These are phyloP conservation scores for Aegotheles bennettii DNA, from an alignment of 2,113 vertebrate genomes.

Conservation along the genomic window DNA sequence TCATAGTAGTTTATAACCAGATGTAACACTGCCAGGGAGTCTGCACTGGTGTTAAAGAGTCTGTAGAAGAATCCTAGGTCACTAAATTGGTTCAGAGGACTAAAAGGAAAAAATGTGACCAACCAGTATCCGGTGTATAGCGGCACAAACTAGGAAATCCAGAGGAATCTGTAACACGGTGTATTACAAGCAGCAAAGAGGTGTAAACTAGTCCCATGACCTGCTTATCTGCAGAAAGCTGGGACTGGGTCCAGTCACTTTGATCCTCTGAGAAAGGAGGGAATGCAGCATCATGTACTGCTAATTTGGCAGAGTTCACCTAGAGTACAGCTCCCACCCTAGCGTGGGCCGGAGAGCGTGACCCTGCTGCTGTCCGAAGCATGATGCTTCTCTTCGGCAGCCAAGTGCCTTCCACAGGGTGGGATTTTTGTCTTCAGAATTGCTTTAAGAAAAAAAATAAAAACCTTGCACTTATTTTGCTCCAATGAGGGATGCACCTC, in stretches of 20 bases:
- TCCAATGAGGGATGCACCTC: not conserved
- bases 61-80: constrained; percentile 11
- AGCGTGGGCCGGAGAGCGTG: not conserved
- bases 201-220: constrained; percentile 74
- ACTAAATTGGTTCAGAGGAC: constrained; percentile 37
- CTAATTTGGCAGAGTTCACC: constrained; percentile 77
- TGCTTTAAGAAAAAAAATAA: not conserved
- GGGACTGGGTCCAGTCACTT: constrained; percentile 69
- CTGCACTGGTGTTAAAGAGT: not conserved
- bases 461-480: not conserved
- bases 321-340: constrained; percentile 57
- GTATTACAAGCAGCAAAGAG: constrained; percentile 60
- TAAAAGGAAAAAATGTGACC: constrained; percentile 28
- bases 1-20: not conserved
- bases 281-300: constrained; percentile 62
- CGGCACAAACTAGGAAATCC: constrained; percentile 46
- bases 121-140: not conserved
- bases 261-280: constrained; percentile 69
- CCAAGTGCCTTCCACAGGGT: not conserved
- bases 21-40: constrained; percentile 6
- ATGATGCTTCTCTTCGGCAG: not conserved
- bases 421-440: not conserved
- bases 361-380: not conserved
- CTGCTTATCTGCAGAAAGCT: constrained; percentile 72
- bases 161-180: constrained; percentile 59